Base-by-base conservation (phyloP, 2,113 vertebrate species). In the Ploceus nigricollis region DNA sequence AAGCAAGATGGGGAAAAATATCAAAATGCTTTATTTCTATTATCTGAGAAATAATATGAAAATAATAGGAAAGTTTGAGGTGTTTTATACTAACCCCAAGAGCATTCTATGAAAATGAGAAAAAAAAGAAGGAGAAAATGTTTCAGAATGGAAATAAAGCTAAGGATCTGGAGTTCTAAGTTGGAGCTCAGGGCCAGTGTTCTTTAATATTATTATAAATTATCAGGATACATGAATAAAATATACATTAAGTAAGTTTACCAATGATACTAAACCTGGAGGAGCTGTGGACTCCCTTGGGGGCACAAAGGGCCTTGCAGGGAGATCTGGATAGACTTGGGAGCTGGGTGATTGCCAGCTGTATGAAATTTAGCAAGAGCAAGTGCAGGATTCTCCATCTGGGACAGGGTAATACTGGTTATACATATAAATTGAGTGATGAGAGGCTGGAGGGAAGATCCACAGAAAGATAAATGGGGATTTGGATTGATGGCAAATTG, bases 381-480 rank as follows among this genome's bases (percentile, higher is more conserved):
- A 56, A 33, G 10, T 20, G 8, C 9, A 19, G 7, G 18, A 45
- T 77, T 77, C 35, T 61, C 9, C 19, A 30, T 16, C 10, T 66
- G 37, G 16, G 22, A 42, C 1, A 7, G 7, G 3, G 6, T 61
- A 70, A 65, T 80, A 9, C 39, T 40, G 51, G 6, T 39, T 71
- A 15, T 19, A 16, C 1, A 1, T 24, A 37, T 10, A 51, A 47
- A 64, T 0, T n/a, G 16, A 24, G 30, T 6, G 8, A 31, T 9
- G 11, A 79, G 44, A 53, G 17, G 7, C 3, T 39, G 11, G 25
- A 75, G 7, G 56, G 11, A 12, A 78, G 7, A 35, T 20, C 25
- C 10, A 14, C 33, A 56, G 37, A 51, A 63, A 50, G 33, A 68
- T 11, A 35, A 35, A 8, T 5, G 15, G 2, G 7, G 4, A 11